Evolutionary conservation across 2,113 vertebrate species (phyloP).

Genomic region (Diadophis punctatus): DNA sequence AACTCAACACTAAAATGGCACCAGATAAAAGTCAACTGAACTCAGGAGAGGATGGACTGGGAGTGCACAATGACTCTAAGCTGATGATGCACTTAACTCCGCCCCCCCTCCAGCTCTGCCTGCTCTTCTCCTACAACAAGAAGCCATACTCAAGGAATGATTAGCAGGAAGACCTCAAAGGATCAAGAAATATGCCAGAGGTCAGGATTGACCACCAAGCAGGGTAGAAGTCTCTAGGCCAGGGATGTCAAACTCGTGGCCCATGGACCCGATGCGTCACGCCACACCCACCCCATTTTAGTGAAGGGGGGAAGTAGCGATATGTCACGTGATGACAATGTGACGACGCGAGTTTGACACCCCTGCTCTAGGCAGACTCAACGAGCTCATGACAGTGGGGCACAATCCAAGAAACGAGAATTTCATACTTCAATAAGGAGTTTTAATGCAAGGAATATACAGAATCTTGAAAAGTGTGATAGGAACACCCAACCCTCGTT

Average conservation of each 20-base stretch:
- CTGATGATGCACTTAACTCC: background rate
- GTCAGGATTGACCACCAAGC: background rate
- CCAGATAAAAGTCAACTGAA: background rate
- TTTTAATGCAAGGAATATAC: background rate
- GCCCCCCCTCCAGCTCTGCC: background rate
- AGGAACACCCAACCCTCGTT: background rate
- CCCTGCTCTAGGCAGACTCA: background rate
- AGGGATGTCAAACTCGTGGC: no score
- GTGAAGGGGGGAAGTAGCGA: no score
- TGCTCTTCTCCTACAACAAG: background rate
- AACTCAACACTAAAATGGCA: background rate
- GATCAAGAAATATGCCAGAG: background rate
- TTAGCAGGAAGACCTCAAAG: background rate
- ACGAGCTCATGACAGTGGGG: background rate
- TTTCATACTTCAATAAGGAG: background rate
- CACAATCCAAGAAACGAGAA: background rate
- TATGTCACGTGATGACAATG: no score
- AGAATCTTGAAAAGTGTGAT: background rate
- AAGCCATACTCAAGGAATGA: background rate
- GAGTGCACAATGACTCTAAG: background rate
- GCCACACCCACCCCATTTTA: no score
- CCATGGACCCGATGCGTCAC: rapidly evolving
- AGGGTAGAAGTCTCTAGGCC: background rate
- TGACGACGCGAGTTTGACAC: no score
- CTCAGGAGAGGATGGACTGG: background rate